Conservation (phyloP, 2,888 invertebrate species). For the Callyntrura sp. region DNA sequence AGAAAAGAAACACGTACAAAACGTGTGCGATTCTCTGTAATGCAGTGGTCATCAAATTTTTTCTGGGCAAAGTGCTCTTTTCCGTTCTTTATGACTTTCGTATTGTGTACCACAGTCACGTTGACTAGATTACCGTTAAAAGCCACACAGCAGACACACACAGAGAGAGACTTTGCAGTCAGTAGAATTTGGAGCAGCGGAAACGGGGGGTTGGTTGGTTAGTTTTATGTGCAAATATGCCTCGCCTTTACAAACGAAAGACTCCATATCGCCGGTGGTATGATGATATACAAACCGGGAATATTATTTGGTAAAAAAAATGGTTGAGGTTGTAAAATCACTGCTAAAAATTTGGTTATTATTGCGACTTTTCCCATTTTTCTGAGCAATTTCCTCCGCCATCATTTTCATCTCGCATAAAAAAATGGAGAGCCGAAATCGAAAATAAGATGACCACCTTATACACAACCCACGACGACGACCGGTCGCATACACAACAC, state of each 20-base stretch:
- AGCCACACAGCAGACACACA: conserved; percentile 60
- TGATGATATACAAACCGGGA: not conserved
- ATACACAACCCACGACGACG: not conserved
- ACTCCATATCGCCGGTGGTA: not conserved
- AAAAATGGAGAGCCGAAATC: not conserved
- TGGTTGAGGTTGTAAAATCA: conserved; percentile 20
- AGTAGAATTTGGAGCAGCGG: conserved; percentile 17
- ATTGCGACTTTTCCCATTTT: conserved; percentile 11
- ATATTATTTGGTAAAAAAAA: not conserved
- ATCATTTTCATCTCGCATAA: conserved; percentile 16
- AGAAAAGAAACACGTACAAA: not conserved
- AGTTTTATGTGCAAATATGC: not conserved
- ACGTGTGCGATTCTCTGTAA: conserved; percentile 41
- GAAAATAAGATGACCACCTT: not conserved
- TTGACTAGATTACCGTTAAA: conserved; percentile 70
- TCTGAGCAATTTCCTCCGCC: not conserved
- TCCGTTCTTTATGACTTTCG: conserved; percentile 51
- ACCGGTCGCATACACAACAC: not conserved
- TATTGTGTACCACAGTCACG: conserved; percentile 67
- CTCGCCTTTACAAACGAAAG: not conserved
- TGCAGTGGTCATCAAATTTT: conserved; percentile 67
- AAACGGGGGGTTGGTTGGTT: no score
- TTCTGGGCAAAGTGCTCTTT: conserved; percentile 49
- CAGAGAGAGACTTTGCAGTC: not conserved
- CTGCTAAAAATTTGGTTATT: conserved; percentile 22